Conservation (phyloP, 2,888 invertebrate genomes). For the Leucophenga montana region DNA sequence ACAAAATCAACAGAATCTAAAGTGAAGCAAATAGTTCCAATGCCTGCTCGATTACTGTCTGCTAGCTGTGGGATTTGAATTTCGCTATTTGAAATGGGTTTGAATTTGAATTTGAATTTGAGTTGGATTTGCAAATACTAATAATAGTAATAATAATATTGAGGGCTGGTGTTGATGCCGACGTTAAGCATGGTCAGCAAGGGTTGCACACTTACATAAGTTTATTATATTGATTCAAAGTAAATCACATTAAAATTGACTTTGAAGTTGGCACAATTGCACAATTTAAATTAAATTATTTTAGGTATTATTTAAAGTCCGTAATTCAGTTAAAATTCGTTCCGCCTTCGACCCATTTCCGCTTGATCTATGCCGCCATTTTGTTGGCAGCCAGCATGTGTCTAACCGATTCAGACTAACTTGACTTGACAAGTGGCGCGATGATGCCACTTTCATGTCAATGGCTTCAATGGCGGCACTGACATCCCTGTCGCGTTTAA, state of each 20-base stretch:
- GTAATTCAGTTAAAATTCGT: too few relatives aligned
- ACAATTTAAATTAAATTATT: too few relatives aligned
- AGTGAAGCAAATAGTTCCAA: background rate
- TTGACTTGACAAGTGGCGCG: slow-evolving; percentile 22
- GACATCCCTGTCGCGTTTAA: background rate
- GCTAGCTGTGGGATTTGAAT: background rate
- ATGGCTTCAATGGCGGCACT: background rate
- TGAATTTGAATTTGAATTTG: background rate
- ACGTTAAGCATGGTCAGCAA: background rate
- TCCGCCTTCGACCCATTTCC: background rate
- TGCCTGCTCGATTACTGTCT: background rate
- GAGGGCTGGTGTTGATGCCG: too few relatives aligned
- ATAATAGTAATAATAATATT: background rate
- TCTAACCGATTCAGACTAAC: slow-evolving; percentile 10
- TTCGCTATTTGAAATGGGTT: background rate
- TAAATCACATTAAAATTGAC: too few relatives aligned
- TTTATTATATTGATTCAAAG: too few relatives aligned
- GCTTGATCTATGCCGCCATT: slow-evolving; percentile 37
- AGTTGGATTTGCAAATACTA: background rate
- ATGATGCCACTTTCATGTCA: slow-evolving; percentile 22
- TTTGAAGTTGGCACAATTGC: too few relatives aligned
- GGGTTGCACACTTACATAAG: background rate
- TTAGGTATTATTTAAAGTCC: too few relatives aligned
- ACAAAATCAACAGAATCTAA: background rate
- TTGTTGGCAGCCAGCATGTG: slow-evolving; percentile 27